Base-by-base conservation (phyloP, 1,140 invertebrate genomes). In the Leptinotarsa lineolata region DNA sequence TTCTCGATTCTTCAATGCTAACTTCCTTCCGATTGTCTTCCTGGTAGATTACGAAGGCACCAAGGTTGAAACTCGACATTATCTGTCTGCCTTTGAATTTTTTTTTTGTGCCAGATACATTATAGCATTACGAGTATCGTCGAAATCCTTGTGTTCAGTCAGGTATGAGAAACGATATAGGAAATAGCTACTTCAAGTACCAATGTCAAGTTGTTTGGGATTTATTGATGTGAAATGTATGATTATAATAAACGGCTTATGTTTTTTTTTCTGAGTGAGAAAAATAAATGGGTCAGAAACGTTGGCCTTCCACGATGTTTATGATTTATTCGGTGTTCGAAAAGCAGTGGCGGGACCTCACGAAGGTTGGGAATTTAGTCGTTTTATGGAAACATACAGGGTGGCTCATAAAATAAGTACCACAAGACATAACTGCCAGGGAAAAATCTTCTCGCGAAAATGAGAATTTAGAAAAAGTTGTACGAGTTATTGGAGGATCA, bases 21-120 rank as follows among this genome's bases (percentile, higher is more conserved):
- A 69, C 68, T 69, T 69, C 68, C 68, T 69, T 69, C 68, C 68
- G 54, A 60, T 54, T 22, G 20, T 58, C 68, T 69, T 69, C 68
- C 68, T 69, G 68, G 68, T 69, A n/a, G 11, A 21, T 18, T 39
- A 22, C 22, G 30, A 54, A 54, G 16, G 48, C 48, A 3, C 15
- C 63, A 65, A 65, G 63, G 63, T 22, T 16, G 22, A 6, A 54
- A 54, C 24, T 30, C 63, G 63, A 39, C 63, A 22, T 39, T 39
- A 65, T 65, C 18, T 24, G 39, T 65, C 63, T 65, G 13, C 18
- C 63, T 21, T 21, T 39, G 20, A 24, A 4, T 24, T 16, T 65
- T 63, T 65, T 63, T 63, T 20, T 20, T 22, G 11, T 22, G 20
- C 4, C 16, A 2, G 15, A 54, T 18, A 54, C 16, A 54, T 54